phyloP scores from a whole-genome alignment of 1,140 invertebrate genomes.

The Pachypsylla venusta region DNA sequence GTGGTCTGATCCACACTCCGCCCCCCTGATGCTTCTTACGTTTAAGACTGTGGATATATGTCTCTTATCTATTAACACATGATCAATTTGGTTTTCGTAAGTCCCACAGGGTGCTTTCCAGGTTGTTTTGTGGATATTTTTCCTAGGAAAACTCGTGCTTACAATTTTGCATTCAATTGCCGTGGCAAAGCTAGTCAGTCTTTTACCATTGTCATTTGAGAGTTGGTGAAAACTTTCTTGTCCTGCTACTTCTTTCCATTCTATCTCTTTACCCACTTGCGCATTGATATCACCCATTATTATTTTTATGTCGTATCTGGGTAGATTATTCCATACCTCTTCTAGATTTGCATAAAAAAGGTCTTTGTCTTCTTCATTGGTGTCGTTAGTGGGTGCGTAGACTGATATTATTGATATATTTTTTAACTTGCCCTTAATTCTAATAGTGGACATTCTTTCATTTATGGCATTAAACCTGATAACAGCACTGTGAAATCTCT shows the following conservation, averaged over 20 bases:
- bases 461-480: slow-evolving; percentile 14
- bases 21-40: slow-evolving; percentile 18
- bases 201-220: slow-evolving; percentile 20
- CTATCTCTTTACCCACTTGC: slow-evolving; percentile 16
- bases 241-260: slow-evolving; percentile 20
- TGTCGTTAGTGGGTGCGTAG: slow-evolving; percentile 19
- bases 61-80: slow-evolving; percentile 15
- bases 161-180: slow-evolving; percentile 17
- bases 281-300: slow-evolving; percentile 19
- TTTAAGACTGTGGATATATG: slow-evolving; percentile 11
- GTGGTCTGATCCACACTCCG: background rate
- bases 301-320: slow-evolving; percentile 18
- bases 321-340: slow-evolving; percentile 9
- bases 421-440: slow-evolving; percentile 9
- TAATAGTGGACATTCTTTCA: slow-evolving; percentile 16
- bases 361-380: slow-evolving; percentile 18
- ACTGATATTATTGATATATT: slow-evolving; percentile 16
- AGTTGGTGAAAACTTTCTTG: slow-evolving; percentile 26
- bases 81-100: slow-evolving; percentile 20
- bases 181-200: slow-evolving; percentile 19
- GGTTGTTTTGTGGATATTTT: slow-evolving; percentile 22
- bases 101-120: slow-evolving; percentile 18
- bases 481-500: background rate
- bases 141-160: slow-evolving; percentile 20
- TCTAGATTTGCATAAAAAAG: slow-evolving; percentile 18